phyloP scores from a whole-genome alignment of 92 coral and sea anemone species.

The Diadumene lineata region DNA sequence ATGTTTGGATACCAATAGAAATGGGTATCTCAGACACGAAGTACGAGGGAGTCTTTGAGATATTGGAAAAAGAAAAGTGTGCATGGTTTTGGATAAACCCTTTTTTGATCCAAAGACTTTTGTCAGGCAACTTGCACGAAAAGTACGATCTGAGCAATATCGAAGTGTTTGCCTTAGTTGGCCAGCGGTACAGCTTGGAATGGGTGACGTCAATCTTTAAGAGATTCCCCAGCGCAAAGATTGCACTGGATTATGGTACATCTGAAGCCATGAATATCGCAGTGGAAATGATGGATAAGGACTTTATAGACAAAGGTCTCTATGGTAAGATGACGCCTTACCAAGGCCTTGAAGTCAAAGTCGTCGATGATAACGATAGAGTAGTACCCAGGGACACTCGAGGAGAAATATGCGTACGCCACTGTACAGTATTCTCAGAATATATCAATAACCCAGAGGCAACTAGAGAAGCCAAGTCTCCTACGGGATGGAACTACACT shows the following conservation, averaged over 20 bases:
- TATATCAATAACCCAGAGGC: slow-evolving; percentile 17
- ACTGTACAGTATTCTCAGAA: background rate
- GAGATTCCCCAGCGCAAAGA: background rate
- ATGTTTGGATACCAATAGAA: background rate
- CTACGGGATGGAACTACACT: slow-evolving; percentile 32
- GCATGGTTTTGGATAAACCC: background rate
- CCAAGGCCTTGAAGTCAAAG: background rate
- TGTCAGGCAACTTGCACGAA: background rate
- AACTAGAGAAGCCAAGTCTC: background rate
- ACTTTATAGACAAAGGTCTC: background rate
- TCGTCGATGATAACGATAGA: background rate
- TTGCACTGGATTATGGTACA: background rate
- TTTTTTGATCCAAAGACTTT: background rate
- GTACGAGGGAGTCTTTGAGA: background rate
- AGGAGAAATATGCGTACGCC: slow-evolving; percentile 31
- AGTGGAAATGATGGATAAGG: background rate
- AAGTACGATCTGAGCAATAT: background rate
- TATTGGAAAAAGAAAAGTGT: background rate
- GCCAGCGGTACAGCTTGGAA: background rate
- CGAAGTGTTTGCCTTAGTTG: background rate
- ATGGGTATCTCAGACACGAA: background rate
- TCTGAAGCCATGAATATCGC: background rate
- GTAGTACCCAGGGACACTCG: background rate
- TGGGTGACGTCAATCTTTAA: background rate
- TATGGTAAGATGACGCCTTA: background rate